A percentile compares a stretch with the other conserved stretches of the same genome.
phyloP scores from a whole-genome alignment of 2,113 vertebrate genomes.

The Gila orcuttii region DNA sequence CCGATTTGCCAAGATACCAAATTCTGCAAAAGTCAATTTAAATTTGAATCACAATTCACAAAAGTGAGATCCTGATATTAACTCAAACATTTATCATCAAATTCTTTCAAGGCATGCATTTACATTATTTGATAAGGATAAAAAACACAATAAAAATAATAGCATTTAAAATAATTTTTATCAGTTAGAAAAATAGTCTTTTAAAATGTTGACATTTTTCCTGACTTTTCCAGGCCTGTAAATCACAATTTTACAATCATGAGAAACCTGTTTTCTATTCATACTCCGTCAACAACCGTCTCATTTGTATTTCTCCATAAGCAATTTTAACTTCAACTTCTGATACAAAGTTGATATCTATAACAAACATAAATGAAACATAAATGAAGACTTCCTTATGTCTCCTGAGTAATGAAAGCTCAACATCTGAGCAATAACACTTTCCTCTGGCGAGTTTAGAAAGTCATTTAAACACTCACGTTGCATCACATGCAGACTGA shows the following conservation, averaged over 20 bases:
- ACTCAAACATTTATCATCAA: not conserved
- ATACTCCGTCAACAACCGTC: not conserved
- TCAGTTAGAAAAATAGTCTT: not conserved
- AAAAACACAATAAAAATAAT: not conserved
- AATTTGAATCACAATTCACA: not conserved
- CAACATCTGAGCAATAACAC: not conserved
- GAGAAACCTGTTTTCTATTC: not conserved
- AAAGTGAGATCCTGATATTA: not conserved
- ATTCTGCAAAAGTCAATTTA: not conserved
- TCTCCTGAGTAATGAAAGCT: not conserved
- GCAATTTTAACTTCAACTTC: not conserved
- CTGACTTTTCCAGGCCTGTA: not conserved
- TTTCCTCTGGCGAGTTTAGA: not conserved
- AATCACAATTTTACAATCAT: not conserved
- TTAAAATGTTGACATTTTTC: not conserved
- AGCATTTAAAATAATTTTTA: not conserved
- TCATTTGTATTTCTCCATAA: not conserved
- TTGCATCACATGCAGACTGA: conserved; percentile 9
- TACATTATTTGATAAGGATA: not conserved
- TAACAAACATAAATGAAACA: too few relatives aligned
- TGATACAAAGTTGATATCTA: not conserved
- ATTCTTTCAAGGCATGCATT: not conserved
- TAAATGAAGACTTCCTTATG: not conserved
- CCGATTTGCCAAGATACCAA: not conserved
- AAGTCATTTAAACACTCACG: conserved; percentile 3